Conservation (phyloP, 2,113 vertebrate species). For the Melanotaenia duboulayi region DNA sequence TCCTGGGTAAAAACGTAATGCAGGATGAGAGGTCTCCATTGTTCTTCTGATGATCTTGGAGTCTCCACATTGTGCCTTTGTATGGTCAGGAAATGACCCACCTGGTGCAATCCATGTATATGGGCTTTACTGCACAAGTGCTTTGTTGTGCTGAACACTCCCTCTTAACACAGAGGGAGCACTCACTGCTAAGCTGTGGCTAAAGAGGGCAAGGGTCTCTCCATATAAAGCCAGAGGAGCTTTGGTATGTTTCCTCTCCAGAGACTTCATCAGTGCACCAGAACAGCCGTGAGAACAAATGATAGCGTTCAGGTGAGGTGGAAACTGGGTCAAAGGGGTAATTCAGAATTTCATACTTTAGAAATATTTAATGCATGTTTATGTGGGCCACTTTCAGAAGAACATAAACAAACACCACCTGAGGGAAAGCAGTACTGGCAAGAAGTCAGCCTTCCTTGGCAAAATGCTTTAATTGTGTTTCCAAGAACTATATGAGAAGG, state of each 20-base stretch:
- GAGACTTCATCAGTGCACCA: conserved; percentile 22
- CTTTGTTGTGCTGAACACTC: conserved; percentile 63
- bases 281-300: conserved; percentile 16
- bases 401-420: conserved; percentile 9
- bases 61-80: conserved; percentile 23
- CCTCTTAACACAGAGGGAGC: conserved; percentile 42
- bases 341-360: neutral
- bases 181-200: conserved; percentile 32
- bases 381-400: neutral
- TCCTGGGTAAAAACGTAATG: conserved; percentile 13
- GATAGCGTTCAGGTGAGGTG: conserved; percentile 1
- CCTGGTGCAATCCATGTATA: conserved; percentile 53
- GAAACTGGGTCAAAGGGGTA: neutral
- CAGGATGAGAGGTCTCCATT: conserved; percentile 38
- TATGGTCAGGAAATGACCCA: conserved; percentile 63
- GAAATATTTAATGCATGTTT: neutral
- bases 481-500: conserved; percentile 36
- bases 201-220: conserved; percentile 41
- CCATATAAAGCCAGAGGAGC: conserved; percentile 37
- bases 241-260: conserved; percentile 19
- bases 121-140: conserved; percentile 53
- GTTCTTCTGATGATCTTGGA: conserved; percentile 43
- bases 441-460: conserved; percentile 9
- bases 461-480: conserved; percentile 47
- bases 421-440: conserved; percentile 19